Conservation (phyloP, 2,888 invertebrate species). For the Lasioglossum zephyrum region DNA sequence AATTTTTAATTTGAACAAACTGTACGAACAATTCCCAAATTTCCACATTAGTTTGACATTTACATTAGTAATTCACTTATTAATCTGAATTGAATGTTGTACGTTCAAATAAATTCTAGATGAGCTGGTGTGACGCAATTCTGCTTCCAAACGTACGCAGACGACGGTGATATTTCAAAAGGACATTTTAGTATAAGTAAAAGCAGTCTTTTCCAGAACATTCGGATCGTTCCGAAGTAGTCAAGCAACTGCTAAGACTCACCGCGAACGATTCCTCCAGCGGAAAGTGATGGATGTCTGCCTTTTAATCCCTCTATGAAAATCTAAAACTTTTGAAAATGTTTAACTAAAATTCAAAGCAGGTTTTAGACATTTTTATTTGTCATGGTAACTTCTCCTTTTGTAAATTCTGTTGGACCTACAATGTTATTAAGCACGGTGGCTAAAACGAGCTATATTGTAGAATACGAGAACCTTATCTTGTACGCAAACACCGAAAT, state of each 20-base stretch:
- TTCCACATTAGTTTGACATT: neutral
- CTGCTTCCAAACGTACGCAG: neutral
- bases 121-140: neutral
- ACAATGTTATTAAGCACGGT: neutral
- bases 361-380: neutral
- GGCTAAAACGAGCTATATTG: slow-evolving; percentile 18
- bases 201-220: slow-evolving; percentile 7
- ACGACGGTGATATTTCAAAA: neutral
- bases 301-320: neutral
- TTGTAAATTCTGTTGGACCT: neutral
- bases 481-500: slow-evolving; percentile 23
- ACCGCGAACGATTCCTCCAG: neutral
- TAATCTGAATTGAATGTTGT: neutral
- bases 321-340: neutral
- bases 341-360: neutral
- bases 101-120: neutral
- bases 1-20: neutral
- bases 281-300: neutral
- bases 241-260: neutral
- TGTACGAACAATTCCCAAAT: neutral
- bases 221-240: neutral
- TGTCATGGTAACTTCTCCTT: neutral
- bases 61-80: neutral
- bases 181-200: neutral
- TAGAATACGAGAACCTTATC: slow-evolving; percentile 28